Evolutionary conservation across 2,113 vertebrate genomes (phyloP).

Genomic region (Procavia capensis): DNA sequence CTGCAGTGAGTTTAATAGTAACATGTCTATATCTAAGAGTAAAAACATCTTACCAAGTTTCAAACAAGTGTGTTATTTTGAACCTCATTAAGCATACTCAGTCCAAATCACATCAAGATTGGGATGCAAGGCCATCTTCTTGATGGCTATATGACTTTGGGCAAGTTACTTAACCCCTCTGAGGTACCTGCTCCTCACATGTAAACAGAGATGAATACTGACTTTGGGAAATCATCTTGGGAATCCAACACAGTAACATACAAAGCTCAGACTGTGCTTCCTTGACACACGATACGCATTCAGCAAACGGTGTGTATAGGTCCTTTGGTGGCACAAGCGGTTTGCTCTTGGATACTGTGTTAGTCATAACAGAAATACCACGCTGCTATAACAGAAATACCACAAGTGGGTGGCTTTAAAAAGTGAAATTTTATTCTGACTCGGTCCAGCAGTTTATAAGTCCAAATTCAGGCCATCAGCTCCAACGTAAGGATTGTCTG

Average conservation of each 20-base stretch:
- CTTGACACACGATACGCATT: not conserved
- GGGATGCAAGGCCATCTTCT: not conserved
- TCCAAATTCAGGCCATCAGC: no score
- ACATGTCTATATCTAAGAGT: not conserved
- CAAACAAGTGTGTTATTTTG: slow-evolving; percentile 10
- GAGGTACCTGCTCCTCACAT: not conserved
- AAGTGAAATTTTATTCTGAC: no score
- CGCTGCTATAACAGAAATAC: no score
- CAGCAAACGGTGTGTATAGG: not conserved
- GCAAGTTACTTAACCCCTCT: slow-evolving; percentile 23
- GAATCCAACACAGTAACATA: not conserved
- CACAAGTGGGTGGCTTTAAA: no score
- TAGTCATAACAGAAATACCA: no score
- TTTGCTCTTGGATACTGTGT: not conserved
- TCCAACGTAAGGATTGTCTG: no score
- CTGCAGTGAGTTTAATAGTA: not conserved
- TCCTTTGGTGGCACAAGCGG: not conserved
- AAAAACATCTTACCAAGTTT: not conserved
- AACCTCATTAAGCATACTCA: not conserved
- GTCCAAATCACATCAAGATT: slow-evolving; percentile 39
- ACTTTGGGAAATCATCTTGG: not conserved
- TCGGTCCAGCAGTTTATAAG: no score
- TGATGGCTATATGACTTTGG: not conserved
- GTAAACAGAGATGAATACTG: slow-evolving; percentile 45
- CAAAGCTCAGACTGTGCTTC: not conserved